Percentiles rank a stretch among this genome's conserved stretches.
Conservation (phyloP, 2,888 invertebrate species). For the Orchestes rusci region DNA sequence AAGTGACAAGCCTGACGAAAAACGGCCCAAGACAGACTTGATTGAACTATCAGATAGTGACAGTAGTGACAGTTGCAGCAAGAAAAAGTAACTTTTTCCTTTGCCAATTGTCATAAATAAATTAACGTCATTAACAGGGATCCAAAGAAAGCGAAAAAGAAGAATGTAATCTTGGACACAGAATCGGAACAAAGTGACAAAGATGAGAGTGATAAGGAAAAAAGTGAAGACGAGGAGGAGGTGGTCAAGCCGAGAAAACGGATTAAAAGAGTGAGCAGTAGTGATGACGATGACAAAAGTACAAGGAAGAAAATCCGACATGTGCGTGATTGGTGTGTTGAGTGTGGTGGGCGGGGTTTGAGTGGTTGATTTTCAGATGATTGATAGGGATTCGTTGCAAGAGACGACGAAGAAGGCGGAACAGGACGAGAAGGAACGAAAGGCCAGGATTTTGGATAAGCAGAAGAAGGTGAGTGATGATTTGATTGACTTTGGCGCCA, state of each 20-base stretch:
- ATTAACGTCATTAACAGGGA: neutral
- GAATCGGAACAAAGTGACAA: neutral
- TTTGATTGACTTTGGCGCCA: no score
- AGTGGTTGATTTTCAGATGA: slow-evolving; percentile 33
- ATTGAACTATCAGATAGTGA: no score
- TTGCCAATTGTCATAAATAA: no score
- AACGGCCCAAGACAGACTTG: no score
- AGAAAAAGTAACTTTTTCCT: no score
- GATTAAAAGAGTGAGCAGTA: slow-evolving; percentile 38
- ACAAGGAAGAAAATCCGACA: slow-evolving; percentile 55
- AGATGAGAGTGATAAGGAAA: neutral
- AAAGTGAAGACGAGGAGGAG: neutral
- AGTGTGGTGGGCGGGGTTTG: neutral
- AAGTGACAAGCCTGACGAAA: no score
- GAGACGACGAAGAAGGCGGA: slow-evolving; percentile 85
- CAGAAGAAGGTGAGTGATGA: slow-evolving; percentile 61
- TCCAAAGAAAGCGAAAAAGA: neutral
- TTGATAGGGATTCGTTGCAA: slow-evolving; percentile 59
- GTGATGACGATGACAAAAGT: slow-evolving; percentile 38
- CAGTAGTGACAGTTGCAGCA: no score
- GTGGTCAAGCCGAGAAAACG: slow-evolving; percentile 33
- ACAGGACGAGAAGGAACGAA: slow-evolving; percentile 81
- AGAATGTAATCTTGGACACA: neutral
- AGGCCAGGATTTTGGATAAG: slow-evolving; percentile 79
- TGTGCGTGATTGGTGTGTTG: slow-evolving; percentile 32